Base-by-base conservation (phyloP, 2,797 vertebrate species). In the Percopsis omiscomaycus region DNA sequence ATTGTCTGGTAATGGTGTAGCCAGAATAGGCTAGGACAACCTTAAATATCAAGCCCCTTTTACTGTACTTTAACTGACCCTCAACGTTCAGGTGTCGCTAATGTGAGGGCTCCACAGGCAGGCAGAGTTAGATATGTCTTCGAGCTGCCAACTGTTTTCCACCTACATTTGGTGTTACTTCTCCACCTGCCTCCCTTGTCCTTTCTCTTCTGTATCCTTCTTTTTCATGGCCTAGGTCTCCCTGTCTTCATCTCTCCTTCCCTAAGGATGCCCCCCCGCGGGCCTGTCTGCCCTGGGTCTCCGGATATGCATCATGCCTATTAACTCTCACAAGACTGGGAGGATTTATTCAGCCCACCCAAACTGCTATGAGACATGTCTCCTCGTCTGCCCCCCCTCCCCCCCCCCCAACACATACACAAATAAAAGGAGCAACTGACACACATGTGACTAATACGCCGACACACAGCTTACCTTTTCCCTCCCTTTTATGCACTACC, bases 281-380 rank as follows among this genome's bases (percentile, higher is more conserved):
- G 1, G 45, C 22, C 73, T 44, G 59, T 69, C 72, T 71, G 59
- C 68, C 49, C 53, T 3, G 49, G 64, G 72, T 79, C 70, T 82
- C 66, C 13, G 55, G 77, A 84, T 70, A 74, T 77, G 75, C 69
- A 79, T 85, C 78, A 76, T 74, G 73, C 74, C 78, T 73, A 73
- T 79, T 69, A 74, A 84, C 68, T 84, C 68, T 76, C 75, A 73
- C 62, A 64, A 53, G 67, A 65, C 49, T 47, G 16, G 55, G 37
- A 68, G 84, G 75, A 85, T 87, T 87, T 86, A 85, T 84, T 84
- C 70, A 77, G 78, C 68, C 55, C 66, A 62, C 66, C 66, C 68
- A 29, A 61, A 70, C 64, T 68, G 72, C 64, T 55, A 80, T 77
- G 72, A 82, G 68, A 68, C 70, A 80, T 55, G 69, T 87, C 80